Evolutionary conservation across 1,140 invertebrate genomes (phyloP).

Genomic region (Pogonognathellus flavescens): DNA sequence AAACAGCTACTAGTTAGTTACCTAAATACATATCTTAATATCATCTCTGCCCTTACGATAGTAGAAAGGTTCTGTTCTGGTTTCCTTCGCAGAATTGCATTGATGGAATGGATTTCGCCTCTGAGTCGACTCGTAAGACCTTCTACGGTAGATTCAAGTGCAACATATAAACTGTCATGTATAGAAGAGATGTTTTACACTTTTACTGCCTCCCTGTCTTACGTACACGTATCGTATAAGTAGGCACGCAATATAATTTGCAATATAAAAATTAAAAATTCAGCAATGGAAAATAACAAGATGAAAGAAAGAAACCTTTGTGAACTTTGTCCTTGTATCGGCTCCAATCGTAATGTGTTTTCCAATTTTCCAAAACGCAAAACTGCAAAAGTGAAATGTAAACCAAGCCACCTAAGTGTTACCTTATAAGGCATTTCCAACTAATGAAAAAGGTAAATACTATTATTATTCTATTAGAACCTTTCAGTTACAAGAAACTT

Average conservation of each 20-base stretch:
- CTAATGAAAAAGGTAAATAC: slow-evolving; percentile 12
- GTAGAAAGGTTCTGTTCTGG: not conserved
- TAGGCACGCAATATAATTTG: not conserved
- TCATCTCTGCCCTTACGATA: not conserved
- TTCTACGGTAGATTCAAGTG: slow-evolving; percentile 27
- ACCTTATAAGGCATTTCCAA: slow-evolving; percentile 32
- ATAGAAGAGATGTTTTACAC: slow-evolving; percentile 2
- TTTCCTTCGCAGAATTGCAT: slow-evolving; percentile 18
- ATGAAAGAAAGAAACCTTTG: not conserved
- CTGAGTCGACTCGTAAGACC: not conserved
- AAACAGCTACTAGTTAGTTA: not conserved
- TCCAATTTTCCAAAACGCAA: slow-evolving; percentile 13
- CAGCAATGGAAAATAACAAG: too few relatives aligned
- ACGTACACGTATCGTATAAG: slow-evolving; percentile 6
- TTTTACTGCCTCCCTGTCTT: slow-evolving; percentile 22
- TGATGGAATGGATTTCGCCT: not conserved
- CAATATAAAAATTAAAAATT: too few relatives aligned
- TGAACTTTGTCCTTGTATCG: not conserved
- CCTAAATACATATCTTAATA: slow-evolving; percentile 6
- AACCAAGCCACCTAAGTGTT: slow-evolving; percentile 18
- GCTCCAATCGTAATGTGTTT: not conserved
- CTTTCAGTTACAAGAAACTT: slow-evolving; percentile 25
- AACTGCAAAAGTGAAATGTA: not conserved
- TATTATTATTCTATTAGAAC: slow-evolving; percentile 46
- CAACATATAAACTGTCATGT: slow-evolving; percentile 36